Base-by-base conservation (phyloP, 2,888 invertebrate species). In the Venusia cambrica region DNA sequence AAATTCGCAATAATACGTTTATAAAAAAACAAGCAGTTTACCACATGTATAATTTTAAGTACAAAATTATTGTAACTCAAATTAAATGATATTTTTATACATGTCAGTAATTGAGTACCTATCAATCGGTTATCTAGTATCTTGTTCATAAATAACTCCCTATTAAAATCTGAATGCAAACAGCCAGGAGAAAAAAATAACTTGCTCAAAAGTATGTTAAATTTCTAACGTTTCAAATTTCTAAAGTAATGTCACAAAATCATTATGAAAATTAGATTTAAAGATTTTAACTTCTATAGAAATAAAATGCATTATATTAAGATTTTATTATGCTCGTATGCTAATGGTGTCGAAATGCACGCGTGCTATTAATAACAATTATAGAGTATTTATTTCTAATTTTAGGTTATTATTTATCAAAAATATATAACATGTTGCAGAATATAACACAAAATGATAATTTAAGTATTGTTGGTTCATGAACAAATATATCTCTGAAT, bases 261-360 rank as follows among this genome's bases (percentile, higher is more conserved):
- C 53, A 44, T 52, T 30, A 62, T 57, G 63, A 57, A 63, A 67
- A 66, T 68, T 72, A 73, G 64, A 59, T 62, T 56, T 67, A 70
- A 73, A 69, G 61, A 70, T 76, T 79, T 78, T 77, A 76, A 74
- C 75, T 77, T 68, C 65, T 75, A 70, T 66, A 66, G 57, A 67
- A 58, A 67, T 62, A 57, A 61, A 55, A 49, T 48, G 39, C 39
- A 31, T 31, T 34, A 45, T 38, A 46, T 55, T 73, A 73, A 76
- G 65, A 67, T 73, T 77, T 70, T 69, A 73, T 61, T 66, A 72
- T 51, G 80, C 81, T 78, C 72, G 74, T 74, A 73, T 61, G 81
- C 80, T 81, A 70, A 69, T 67, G 58, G 75, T 80, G 80, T 81
- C 73, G 75, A 76, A 75, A 54, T 73, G 83, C 85, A 84, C 84